Percentiles rank a stretch among this genome's conserved stretches.
Conservation (phyloP, 2,797 vertebrate species). For the Neosilurus mollespiculum region DNA sequence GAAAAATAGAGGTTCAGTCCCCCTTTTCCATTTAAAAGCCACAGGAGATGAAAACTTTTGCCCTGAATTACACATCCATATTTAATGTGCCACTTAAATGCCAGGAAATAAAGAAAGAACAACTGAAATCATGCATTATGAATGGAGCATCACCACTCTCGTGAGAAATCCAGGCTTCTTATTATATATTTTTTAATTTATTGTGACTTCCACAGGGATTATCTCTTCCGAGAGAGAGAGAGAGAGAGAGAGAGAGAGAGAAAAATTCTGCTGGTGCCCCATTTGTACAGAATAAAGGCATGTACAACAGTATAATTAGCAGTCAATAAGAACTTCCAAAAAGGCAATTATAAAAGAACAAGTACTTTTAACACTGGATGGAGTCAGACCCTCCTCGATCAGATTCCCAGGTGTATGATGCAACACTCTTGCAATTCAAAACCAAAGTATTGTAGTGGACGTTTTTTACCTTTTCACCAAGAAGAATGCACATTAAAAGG, state of each 20-base stretch:
- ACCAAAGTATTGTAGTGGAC: not conserved
- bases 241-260: too few relatives aligned
- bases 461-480: constrained; percentile 19
- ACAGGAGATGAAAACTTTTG: not conserved
- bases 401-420: constrained; percentile 24
- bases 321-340: constrained; percentile 20
- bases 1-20: not conserved
- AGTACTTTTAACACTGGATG: constrained; percentile 4
- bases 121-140: constrained; percentile 16
- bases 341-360: constrained; percentile 16
- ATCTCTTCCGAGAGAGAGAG: constrained; percentile 7
- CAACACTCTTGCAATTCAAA: constrained; percentile 1
- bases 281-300: constrained; percentile 29
- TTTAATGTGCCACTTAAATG: constrained; percentile 24
- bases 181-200: constrained; percentile 17
- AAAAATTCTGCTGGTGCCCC: constrained; percentile 3
- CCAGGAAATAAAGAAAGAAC: constrained; percentile 24
- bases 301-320: constrained; percentile 20
- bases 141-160: not conserved
- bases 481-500: constrained; percentile 41
- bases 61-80: constrained; percentile 9
- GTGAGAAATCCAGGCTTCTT: constrained; percentile 10
- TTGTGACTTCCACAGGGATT: constrained; percentile 14
- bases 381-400: not conserved
- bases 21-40: not conserved